phyloP scores from a whole-genome alignment of 2,888 invertebrate genomes.

The Philopedon plagiatum region DNA sequence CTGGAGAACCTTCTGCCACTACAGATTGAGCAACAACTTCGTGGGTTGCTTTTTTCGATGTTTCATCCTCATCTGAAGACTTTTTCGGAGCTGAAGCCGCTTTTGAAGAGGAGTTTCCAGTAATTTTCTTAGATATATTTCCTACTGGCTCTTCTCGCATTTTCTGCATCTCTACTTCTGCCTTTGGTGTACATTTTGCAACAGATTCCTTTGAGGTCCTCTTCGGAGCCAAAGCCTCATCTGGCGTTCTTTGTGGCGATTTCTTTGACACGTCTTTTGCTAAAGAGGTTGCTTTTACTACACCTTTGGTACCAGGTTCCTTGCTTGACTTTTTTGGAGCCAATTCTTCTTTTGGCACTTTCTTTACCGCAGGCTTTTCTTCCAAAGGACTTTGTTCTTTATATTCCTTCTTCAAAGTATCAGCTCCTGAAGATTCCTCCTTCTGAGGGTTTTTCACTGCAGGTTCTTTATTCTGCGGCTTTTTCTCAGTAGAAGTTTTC shows the following conservation, averaged over 20 bases:
- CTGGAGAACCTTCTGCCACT: too few species aligned
- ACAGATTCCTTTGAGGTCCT: background rate
- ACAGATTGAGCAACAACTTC: too few species aligned
- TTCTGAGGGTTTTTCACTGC: background rate
- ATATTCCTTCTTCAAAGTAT: background rate
- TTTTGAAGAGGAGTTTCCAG: background rate
- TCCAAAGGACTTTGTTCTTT: background rate
- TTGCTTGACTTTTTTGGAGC: background rate
- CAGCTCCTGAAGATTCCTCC: background rate
- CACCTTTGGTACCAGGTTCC: background rate
- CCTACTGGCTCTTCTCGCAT: too few species aligned
- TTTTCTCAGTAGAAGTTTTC: background rate
- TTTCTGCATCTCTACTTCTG: background rate
- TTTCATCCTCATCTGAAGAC: background rate
- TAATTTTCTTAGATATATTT: background rate
- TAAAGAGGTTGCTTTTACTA: background rate
- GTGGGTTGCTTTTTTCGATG: background rate
- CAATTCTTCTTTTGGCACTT: background rate
- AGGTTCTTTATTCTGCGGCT: slow-evolving; percentile 10
- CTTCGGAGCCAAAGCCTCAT: background rate
- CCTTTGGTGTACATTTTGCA: background rate
- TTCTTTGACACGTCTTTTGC: background rate
- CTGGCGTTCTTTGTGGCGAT: background rate
- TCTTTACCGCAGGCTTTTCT: background rate
- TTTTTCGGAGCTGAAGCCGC: background rate